phyloP scores from a whole-genome alignment of 2,888 invertebrate genomes.

The Heliconius ethilla region DNA sequence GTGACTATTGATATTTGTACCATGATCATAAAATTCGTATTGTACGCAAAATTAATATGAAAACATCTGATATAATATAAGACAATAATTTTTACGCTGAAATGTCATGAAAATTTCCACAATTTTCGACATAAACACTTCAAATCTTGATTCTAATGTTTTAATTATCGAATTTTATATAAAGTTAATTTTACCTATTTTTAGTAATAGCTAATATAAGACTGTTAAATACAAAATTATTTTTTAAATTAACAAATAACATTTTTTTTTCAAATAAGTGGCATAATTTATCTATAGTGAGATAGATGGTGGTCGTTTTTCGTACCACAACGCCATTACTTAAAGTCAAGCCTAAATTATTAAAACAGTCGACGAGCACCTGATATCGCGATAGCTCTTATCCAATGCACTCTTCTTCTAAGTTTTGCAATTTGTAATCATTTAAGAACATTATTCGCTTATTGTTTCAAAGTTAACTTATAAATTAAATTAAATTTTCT shows the following conservation, averaged over 20 bases:
- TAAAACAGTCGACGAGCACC: conserved; percentile 19
- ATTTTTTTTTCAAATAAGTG: neutral
- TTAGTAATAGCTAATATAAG: neutral
- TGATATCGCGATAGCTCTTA: conserved; percentile 28
- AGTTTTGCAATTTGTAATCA: conserved; percentile 32
- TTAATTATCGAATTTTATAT: neutral
- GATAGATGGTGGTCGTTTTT: neutral
- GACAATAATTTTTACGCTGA: no score
- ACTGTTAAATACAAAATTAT: neutral
- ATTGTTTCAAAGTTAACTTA: neutral
- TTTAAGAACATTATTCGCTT: conserved; percentile 6
- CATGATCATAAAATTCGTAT: no score
- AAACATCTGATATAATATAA: no score
- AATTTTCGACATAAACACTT: no score
- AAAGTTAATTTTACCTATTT: neutral
- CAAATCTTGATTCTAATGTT: neutral
- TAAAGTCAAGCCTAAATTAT: neutral
- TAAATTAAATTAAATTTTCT: neutral
- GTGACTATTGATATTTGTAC: no score
- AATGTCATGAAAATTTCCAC: no score
- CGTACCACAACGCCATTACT: conserved; percentile 13
- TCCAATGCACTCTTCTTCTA: conserved; percentile 25
- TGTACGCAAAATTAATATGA: no score
- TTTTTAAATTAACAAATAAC: neutral
- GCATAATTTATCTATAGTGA: neutral